Conservation (phyloP, 2,797 vertebrate genomes). For the Poeciliopsis paucimaculata region DNA sequence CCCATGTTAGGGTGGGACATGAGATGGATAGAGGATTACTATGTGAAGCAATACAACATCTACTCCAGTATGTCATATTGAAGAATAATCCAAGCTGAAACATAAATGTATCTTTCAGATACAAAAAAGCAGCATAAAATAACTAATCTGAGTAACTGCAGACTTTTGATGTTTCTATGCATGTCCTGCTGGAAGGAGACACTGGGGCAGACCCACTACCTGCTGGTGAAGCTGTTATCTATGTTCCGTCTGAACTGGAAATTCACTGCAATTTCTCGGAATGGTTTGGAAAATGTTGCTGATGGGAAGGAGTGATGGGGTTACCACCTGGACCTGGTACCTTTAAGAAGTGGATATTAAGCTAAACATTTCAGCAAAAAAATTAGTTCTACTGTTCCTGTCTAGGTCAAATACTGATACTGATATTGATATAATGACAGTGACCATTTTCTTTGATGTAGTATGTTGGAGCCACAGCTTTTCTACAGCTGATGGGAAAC, state of each 20-base stretch:
- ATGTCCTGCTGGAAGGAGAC: not conserved
- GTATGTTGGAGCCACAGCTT: no score
- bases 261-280: not conserved
- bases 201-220: not conserved
- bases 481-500: no score
- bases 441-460: not conserved
- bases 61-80: not conserved
- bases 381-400: not conserved
- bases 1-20: not conserved
- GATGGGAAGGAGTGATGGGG: not conserved
- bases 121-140: not conserved
- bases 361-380: not conserved
- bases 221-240: not conserved
- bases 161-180: not conserved
- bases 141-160: not conserved
- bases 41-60: not conserved
- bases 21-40: not conserved
- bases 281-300: not conserved
- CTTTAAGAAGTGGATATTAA: not conserved
- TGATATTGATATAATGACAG: not conserved
- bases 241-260: not conserved
- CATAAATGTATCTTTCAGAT: not conserved
- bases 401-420: not conserved
- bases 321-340: not conserved
- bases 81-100: not conserved